phyloP scores from a whole-genome alignment of 2,113 vertebrate species.

The Cettia cetti region DNA sequence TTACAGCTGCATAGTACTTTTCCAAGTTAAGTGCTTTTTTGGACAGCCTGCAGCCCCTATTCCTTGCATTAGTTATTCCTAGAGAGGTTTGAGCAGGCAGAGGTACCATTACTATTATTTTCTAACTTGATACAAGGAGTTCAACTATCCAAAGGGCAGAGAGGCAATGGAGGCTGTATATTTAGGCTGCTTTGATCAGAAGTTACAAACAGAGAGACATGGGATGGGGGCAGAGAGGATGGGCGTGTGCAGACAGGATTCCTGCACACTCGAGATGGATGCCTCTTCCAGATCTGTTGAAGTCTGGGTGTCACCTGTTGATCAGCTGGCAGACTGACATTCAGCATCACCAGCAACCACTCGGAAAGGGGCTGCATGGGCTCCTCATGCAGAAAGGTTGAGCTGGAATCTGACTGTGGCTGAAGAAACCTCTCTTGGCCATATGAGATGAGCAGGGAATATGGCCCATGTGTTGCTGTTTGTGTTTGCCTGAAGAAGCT shows the following conservation, averaged over 20 bases:
- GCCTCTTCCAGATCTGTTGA: not conserved
- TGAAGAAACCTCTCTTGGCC: not conserved
- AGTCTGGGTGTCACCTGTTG: fast-evolving
- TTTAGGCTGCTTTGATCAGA: not conserved
- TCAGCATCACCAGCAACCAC: not conserved
- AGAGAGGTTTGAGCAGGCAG: not conserved
- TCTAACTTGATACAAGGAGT: not conserved
- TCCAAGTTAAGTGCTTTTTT: not conserved
- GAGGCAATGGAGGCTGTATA: not conserved
- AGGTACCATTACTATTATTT: not conserved
- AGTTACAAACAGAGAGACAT: not conserved
- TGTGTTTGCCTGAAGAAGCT: not conserved
- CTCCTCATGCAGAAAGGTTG: not conserved
- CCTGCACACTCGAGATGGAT: fast-evolving
- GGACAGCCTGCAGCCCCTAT: not conserved
- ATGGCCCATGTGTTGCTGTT: not conserved
- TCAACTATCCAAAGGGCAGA: not conserved
- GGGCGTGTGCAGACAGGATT: fast-evolving
- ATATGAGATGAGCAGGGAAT: not conserved
- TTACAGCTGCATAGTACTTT: not conserved
- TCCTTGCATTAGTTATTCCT: not conserved
- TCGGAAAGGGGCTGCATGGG: not conserved
- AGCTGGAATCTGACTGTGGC: not conserved
- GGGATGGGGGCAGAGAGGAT: not conserved
- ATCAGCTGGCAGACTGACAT: not conserved